These are phyloP conservation scores for Ictidomys tridecemlineatus DNA, from an alignment of 2,113 vertebrate genomes.

Conservation along the genomic window DNA sequence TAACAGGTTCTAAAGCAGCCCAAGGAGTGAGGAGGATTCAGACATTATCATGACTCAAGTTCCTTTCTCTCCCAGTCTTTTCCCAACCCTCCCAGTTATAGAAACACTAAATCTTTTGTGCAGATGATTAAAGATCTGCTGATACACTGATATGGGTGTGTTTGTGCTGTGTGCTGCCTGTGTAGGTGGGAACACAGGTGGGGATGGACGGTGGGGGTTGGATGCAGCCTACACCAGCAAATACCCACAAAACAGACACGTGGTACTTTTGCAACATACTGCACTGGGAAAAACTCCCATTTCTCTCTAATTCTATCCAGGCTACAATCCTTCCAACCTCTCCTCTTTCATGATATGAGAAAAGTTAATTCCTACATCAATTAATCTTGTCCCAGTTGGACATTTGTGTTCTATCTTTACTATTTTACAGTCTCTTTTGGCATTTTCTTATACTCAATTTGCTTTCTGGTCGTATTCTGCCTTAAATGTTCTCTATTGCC, in stretches of 20 bases:
- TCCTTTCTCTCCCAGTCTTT: neutral
- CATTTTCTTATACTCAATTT: neutral
- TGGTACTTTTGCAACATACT: fast-evolving
- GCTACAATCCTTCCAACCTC: neutral
- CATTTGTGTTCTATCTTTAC: neutral
- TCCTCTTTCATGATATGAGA: neutral
- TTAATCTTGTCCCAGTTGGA: neutral
- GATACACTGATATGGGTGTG: neutral
- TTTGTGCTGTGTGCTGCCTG: neutral
- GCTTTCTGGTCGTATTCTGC: neutral
- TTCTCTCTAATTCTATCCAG: neutral
- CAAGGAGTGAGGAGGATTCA: neutral
- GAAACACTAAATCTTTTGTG: neutral
- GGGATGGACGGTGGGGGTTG: too few species aligned
- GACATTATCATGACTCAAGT: too few species aligned
- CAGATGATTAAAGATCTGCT: neutral
- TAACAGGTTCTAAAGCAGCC: neutral
- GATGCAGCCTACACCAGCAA: neutral
- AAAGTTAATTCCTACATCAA: neutral
- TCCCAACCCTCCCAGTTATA: neutral
- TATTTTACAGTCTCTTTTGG: neutral
- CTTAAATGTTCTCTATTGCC: neutral
- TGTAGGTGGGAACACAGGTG: neutral
- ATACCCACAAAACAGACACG: neutral
- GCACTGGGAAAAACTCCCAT: neutral